phyloP scores from a whole-genome alignment of 2,888 invertebrate genomes.

The Cephus sareptanus region DNA sequence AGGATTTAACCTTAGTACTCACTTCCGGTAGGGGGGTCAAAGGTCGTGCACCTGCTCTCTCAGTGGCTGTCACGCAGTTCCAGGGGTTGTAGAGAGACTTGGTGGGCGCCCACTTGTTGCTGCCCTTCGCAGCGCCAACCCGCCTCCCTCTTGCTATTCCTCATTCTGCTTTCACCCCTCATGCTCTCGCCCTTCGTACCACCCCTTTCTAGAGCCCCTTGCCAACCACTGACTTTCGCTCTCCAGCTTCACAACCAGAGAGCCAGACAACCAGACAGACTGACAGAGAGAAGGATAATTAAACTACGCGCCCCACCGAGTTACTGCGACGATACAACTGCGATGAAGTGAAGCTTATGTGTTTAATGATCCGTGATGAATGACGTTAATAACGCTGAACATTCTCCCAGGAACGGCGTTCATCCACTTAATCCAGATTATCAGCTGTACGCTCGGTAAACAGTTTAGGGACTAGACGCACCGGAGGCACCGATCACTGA shows the following conservation, averaged over 20 bases:
- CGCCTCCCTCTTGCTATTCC: conserved; percentile 15
- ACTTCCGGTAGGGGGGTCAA: conserved; percentile 46
- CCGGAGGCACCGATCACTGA: background rate
- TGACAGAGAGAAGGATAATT: conserved; percentile 22
- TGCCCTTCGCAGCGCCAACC: conserved; percentile 44
- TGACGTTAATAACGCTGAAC: conserved; percentile 14
- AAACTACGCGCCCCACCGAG: conserved; percentile 19
- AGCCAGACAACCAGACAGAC: conserved; percentile 17
- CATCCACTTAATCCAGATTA: conserved; percentile 3
- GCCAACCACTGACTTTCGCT: conserved; percentile 17
- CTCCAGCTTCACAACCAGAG: conserved; percentile 8
- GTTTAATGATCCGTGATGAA: conserved; percentile 16
- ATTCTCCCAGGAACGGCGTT: background rate
- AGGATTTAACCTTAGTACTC: conserved; percentile 37
- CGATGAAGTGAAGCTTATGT: conserved; percentile 18
- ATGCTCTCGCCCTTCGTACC: conserved; percentile 13
- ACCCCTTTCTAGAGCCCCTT: conserved; percentile 24
- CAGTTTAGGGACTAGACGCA: background rate
- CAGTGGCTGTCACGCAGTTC: conserved; percentile 36
- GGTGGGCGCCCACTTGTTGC: conserved; percentile 58
- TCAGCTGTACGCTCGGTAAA: background rate
- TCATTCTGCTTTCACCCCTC: conserved; percentile 17
- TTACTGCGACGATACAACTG: conserved; percentile 13
- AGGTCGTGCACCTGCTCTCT: conserved; percentile 50
- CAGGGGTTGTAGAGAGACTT: conserved; percentile 23